Conservation (phyloP, 1,140 invertebrate genomes). For the Colletes gigas region DNA sequence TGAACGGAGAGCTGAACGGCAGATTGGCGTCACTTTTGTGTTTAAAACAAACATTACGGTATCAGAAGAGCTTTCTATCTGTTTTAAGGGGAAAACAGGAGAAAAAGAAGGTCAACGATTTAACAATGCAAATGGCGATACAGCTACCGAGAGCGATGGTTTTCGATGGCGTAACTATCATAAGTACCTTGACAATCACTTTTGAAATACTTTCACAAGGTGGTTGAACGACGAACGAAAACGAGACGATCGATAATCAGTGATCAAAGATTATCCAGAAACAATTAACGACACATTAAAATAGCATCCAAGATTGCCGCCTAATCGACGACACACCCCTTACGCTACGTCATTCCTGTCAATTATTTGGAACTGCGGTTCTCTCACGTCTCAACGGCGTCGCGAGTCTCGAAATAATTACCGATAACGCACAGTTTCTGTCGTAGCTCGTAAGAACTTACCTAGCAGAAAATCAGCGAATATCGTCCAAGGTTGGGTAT, state of each 20-base stretch:
- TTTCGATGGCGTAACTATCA: conserved; percentile 35
- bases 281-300: not conserved
- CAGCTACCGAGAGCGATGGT: conserved; percentile 28
- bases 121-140: conserved; percentile 61
- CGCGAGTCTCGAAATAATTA: not conserved
- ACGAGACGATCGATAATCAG: not conserved
- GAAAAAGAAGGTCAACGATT: conserved; percentile 43
- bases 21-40: not conserved
- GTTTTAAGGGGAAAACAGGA: not conserved
- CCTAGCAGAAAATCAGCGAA: conserved; percentile 40
- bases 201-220: not conserved
- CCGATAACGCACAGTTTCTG: not conserved
- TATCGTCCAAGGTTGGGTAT: conserved; percentile 41
- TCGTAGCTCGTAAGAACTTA: conserved; percentile 19
- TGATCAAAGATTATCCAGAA: not conserved
- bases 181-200: not conserved
- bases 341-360: conserved; percentile 59
- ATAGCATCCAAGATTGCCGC: conserved; percentile 11
- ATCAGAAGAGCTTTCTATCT: not conserved
- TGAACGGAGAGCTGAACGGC: not conserved
- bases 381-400: not conserved
- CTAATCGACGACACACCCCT: conserved; percentile 59
- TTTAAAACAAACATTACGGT: not conserved
- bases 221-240: too few relatives aligned
- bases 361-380: conserved; percentile 16